A percentile compares a stretch with the other conserved stretches of the same genome.
Conservation (phyloP, 2,113 vertebrate genomes). For the Cephalopterus ornatus region DNA sequence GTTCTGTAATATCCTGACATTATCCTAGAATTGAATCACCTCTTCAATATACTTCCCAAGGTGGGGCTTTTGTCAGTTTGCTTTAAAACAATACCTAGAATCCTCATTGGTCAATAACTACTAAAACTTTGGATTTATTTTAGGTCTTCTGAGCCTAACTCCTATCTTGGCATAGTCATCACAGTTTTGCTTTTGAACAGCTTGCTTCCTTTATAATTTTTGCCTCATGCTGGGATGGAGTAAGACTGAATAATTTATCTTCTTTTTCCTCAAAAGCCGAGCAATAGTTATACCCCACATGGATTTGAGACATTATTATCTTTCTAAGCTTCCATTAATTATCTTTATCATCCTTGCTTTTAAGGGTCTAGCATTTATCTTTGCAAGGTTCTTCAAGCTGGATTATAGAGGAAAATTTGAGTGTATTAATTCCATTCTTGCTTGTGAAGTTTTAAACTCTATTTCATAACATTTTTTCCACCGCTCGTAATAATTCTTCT, state of each 20-base stretch:
- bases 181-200: slow-evolving; percentile 55
- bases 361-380: slow-evolving; percentile 53
- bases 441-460: slow-evolving; percentile 16
- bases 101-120: background rate
- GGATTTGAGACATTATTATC: slow-evolving; percentile 54
- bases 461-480: slow-evolving; percentile 11
- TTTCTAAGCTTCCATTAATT: slow-evolving; percentile 57
- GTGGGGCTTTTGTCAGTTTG: background rate
- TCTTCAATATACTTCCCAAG: background rate
- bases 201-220: slow-evolving; percentile 58
- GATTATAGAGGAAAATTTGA: slow-evolving; percentile 3
- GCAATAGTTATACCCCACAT: slow-evolving; percentile 31
- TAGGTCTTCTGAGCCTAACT: slow-evolving; percentile 4
- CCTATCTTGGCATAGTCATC: slow-evolving; percentile 33
- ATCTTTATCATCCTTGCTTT: slow-evolving; percentile 58
- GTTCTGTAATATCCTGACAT: background rate
- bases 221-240: slow-evolving; percentile 28
- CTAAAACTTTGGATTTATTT: slow-evolving; percentile 8
- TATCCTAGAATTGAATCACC: background rate
- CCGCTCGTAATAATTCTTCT: background rate
- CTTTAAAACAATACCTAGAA: background rate
- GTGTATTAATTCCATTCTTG: slow-evolving; percentile 10
- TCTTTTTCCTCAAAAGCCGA: slow-evolving; percentile 56
- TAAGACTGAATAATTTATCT: slow-evolving; percentile 61
- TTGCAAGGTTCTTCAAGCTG: slow-evolving; percentile 31